These are phyloP conservation scores for Mya arenaria DNA, from an alignment of 1,140 invertebrate species.

Conservation along the genomic window DNA sequence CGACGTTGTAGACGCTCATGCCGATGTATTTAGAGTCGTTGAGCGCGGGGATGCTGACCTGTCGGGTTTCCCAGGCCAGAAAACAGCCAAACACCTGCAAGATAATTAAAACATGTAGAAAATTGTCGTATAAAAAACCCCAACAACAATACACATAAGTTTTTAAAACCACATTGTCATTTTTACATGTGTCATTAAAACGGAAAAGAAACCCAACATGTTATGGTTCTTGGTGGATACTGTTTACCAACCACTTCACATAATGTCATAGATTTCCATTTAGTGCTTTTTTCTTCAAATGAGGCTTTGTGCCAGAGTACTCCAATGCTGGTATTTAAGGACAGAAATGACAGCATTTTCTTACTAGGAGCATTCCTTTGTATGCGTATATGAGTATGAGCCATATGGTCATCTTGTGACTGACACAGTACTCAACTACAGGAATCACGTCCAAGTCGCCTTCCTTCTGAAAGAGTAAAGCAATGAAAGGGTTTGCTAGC, in stretches of 20 bases:
- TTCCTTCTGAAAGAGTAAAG: slow-evolving; percentile 58
- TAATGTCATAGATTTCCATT: neutral
- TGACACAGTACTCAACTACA: slow-evolving; percentile 96
- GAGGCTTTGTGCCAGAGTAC: neutral
- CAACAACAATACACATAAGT: neutral
- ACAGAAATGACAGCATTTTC: too few species aligned
- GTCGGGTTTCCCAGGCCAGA: slow-evolving; percentile 98
- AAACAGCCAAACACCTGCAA: slow-evolving; percentile 98
- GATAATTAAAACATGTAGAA: neutral
- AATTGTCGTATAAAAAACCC: neutral
- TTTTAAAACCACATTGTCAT: neutral
- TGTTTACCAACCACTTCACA: too few species aligned
- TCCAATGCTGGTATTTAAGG: neutral
- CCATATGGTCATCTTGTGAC: slow-evolving; percentile 96
- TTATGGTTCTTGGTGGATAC: too few species aligned
- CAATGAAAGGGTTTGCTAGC: neutral
- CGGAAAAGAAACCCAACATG: too few species aligned
- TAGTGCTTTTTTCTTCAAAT: neutral
- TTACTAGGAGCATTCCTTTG: slow-evolving; percentile 98
- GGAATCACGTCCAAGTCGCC: slow-evolving; percentile 75
- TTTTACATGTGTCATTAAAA: neutral
- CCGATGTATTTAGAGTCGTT: slow-evolving; percentile 99
- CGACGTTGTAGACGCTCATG: slow-evolving; percentile 99
- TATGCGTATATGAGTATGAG: slow-evolving; percentile 96
- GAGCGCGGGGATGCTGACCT: slow-evolving; percentile 98